These are phyloP conservation scores for Acanthochromis polyacanthus DNA, from an alignment of 2,113 vertebrate species.

Conservation along the genomic window DNA sequence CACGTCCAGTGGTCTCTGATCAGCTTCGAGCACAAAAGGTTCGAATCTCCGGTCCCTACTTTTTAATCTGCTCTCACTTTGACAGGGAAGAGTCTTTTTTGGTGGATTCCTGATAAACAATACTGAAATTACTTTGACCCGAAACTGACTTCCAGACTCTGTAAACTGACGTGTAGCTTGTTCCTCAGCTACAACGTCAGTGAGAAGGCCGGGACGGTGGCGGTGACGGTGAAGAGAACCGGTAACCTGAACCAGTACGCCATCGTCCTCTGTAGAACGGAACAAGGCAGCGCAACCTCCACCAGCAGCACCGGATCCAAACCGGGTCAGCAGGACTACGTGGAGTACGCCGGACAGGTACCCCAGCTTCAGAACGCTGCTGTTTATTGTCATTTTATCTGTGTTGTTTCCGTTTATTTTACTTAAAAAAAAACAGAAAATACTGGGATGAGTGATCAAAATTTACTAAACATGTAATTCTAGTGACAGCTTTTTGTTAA, in stretches of 20 bases:
- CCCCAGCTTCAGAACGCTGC: too few relatives aligned
- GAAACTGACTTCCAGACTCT: background rate
- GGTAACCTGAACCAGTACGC: slow-evolving; percentile 97
- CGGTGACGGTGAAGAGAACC: slow-evolving; percentile 87
- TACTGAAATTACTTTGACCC: too few relatives aligned
- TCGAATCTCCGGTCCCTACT: too few relatives aligned
- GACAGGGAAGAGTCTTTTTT: too few relatives aligned
- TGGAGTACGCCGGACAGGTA: slow-evolving; percentile 94
- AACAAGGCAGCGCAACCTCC: slow-evolving; percentile 90
- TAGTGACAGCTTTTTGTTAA: too few relatives aligned
- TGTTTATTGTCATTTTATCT: too few relatives aligned
- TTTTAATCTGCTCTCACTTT: too few relatives aligned
- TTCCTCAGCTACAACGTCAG: slow-evolving; percentile 90
- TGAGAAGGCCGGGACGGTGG: slow-evolving; percentile 90
- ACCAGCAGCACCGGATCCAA: slow-evolving; percentile 69
- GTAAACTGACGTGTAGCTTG: background rate
- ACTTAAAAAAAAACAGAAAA: too few relatives aligned
- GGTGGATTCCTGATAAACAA: too few relatives aligned
- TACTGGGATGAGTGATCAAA: too few relatives aligned
- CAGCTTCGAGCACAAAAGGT: slow-evolving; percentile 93
- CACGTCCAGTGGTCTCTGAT: slow-evolving; percentile 98
- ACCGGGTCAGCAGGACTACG: slow-evolving; percentile 91
- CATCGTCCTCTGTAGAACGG: slow-evolving; percentile 92
- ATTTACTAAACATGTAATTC: too few relatives aligned
- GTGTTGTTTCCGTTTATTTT: too few relatives aligned